phyloP scores from a whole-genome alignment of 2,797 vertebrate genomes.

The Apogon hyalosoma region DNA sequence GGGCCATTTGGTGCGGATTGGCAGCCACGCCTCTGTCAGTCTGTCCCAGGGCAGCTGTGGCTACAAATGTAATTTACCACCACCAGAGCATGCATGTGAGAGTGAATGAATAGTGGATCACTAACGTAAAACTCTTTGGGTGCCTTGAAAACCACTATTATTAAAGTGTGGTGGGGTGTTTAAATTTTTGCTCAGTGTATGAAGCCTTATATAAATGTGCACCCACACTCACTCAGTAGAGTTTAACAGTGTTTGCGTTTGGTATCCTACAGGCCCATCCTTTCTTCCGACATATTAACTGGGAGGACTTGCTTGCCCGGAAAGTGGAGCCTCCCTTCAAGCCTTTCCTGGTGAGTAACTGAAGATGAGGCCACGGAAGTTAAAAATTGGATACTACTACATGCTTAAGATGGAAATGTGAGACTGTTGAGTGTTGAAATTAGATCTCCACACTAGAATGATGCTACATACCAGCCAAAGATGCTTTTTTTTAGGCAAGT shows the following conservation, averaged over 20 bases:
- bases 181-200: too few species aligned
- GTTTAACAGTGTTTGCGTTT: constrained; percentile 6
- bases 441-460: background rate
- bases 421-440: constrained; percentile 3
- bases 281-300: constrained; percentile 97
- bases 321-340: constrained; percentile 99
- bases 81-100: too few species aligned
- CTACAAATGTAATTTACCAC: too few species aligned
- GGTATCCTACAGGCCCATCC: constrained; percentile 85
- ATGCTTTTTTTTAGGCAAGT: background rate
- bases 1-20: too few species aligned
- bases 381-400: background rate
- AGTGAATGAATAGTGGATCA: too few species aligned
- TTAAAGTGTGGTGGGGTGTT: too few species aligned
- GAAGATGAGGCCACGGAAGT: background rate
- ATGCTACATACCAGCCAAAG: background rate
- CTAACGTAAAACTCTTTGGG: too few species aligned
- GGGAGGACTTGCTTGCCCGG: constrained; percentile 94
- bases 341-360: constrained; percentile 90
- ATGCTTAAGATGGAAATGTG: background rate
- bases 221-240: too few species aligned
- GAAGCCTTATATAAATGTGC: too few species aligned
- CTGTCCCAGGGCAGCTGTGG: too few species aligned
- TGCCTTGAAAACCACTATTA: too few species aligned
- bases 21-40: too few species aligned